Evolutionary conservation across 2,888 invertebrate genomes (phyloP), one percentile per base, ranked within the genome.

Genomic region (Agriotes lineatus): DNA sequence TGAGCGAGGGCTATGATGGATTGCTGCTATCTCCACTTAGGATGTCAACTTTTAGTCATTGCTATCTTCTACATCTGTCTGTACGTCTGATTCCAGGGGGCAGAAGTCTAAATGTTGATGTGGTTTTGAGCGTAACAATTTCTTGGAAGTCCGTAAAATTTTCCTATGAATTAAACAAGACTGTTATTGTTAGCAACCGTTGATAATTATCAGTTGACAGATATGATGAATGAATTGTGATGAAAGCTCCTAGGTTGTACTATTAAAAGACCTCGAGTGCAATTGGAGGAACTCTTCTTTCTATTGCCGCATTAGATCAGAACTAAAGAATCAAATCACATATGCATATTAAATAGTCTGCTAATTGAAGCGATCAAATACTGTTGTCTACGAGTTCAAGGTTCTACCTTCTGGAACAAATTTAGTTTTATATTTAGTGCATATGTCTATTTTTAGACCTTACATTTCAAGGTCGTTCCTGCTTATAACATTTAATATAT

Each of bases 11-110:
- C 42, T 20, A 54, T 69, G 69, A 69, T 69, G 44, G 60, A 69
- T 69, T 57, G 54, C 60, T 42, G 54, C 65, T 59, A 69, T 69
- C 65, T 59, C 58, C 64, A 64, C 58, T 63, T 63, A 56, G 58
- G 45, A 45, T 60, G 69, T 69, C 69, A 65, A 56, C 52, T 54
- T 52, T 52, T 39, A 39, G 66, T 45, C 63, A 35, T 33, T 56
- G 25, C 18, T 42, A 63, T 56, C 56, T 30, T 56, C 63, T 58
- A 45, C 64, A 65, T 65, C 58, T 65, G 64, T 48, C 63, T 44
- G 39, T 48, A 48, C 22, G 48, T 42, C 42, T 42, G 42, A 42
- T 42, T 16, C 18, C 42, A 42, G 37, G 39, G 12, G 45, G 14
- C 52, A 52, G 30, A n/a, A 52, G 52, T 57, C 42, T 50, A 52